Base-by-base conservation (phyloP, 2,888 invertebrate species). In the Agrochola circellaris region DNA sequence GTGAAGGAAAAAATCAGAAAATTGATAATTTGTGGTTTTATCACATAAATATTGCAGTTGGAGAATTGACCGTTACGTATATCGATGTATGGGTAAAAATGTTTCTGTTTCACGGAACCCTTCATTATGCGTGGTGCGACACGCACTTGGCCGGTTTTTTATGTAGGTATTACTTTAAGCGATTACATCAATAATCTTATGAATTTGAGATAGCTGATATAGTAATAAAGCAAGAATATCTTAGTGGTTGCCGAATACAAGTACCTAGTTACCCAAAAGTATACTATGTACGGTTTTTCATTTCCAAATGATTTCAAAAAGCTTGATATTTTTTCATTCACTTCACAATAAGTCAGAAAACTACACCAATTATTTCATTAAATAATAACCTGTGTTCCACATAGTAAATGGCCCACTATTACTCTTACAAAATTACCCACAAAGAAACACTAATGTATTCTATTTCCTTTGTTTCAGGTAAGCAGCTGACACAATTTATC, bases 391-490 rank as follows among this genome's bases (percentile, higher is more conserved):
- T 23, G 66, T 67, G 38, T 58, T 68, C 30, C 17, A 26, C 26
- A 51, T 13, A 42, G 7, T 76, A 30, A n/a, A 42, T 42, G 11
- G 17, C 8, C 11, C 34, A 68, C 64, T 79, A 75, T 75, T 67
- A 77, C 58, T 77, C 66, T 82, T 42, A 51, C 66, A 58, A 77
- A 64, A 60, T 69, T 65, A 11, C 60, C 61, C 66, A 82, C 73
- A 61, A 83, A 71, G 62, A 68, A 79, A 71, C 67, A 71, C 60
- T 82, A 83, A 83, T 65, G 61, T 74, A 62, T 72, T 75, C 66
- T 34, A 13, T 78, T 81, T 67, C 42, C 74, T 84, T 84, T 85
- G 85, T 84, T 84, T 51, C 83, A 84, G 83, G 83, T 84, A 85
- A 84, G 82, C 72, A 66, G 68, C 75, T 82, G 85, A 58, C 64